Evolutionary conservation across 2,888 invertebrate species (phyloP), one percentile per base, ranked within the genome.

Genomic region (Ceraclea dissimilis): DNA sequence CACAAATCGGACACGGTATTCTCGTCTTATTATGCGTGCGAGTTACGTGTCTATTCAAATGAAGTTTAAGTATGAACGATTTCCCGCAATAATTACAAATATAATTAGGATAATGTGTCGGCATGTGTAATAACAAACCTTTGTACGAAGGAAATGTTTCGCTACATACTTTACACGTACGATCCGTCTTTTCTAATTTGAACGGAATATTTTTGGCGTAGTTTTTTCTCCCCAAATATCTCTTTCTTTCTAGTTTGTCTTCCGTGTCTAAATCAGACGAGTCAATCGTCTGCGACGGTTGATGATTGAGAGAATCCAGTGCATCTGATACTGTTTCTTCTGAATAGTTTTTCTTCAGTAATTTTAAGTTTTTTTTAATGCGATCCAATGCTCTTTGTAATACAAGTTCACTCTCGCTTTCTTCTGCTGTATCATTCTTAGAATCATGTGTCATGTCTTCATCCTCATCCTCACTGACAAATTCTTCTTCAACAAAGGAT

Each of bases 1-100:
- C 31, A 21, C 55, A 55, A 1, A 34, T 51, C 16, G 44, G 55
- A 46, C 55, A 55, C 8, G 46, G n/a, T n/a, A 55, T 46, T 31
- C 20, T 44, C n/a, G 34, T 43, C 10, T 21, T 39, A 19, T 49
- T 19, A 8, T 54, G 54, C 5, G 49, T 43, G 22, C 20, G 21
- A 19, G 49, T 58, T 1, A 60, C 52, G 43, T 60, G 60, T 1
- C 47, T 52, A 2, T 22, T 33, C 16, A 60, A 34, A 33, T 56
- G 51, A 2, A 13, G 21, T 33, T 52, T 60, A 11, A 44, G 20
- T 6, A 56, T 46, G 17, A 53, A 58, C n/a, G 49, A 8, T 48
- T 58, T 60, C 21, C 58, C 58, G 19, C 60, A 60, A 10, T 58
- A 26, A 31, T 60, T 55, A 49, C 60, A 60, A 13, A 60, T 52